Evolutionary conservation across 2,797 vertebrate species (phyloP).

Genomic region (Typhlichthys eigenmanni): DNA sequence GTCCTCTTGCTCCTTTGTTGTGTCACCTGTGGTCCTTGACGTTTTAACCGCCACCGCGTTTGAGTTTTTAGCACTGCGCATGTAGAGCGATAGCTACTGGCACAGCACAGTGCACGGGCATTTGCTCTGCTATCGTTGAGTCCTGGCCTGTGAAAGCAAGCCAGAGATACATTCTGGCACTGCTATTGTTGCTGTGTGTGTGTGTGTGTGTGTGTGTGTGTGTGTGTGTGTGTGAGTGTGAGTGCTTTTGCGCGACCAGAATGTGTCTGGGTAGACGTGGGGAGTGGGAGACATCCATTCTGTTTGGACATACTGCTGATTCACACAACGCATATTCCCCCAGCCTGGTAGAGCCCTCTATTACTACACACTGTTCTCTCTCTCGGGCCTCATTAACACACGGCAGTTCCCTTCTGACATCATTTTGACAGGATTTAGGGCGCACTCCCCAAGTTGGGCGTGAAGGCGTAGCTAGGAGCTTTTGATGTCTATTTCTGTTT

Average conservation of each 20-base stretch:
- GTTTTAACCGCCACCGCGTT: slow-evolving; percentile 30
- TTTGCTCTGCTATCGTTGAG: slow-evolving; percentile 26
- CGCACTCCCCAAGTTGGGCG: slow-evolving; percentile 32
- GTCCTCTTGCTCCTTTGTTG: slow-evolving; percentile 10
- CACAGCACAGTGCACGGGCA: slow-evolving; percentile 3
- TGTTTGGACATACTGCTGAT: slow-evolving; percentile 76
- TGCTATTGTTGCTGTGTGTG: slow-evolving; percentile 26
- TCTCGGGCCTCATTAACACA: slow-evolving; percentile 62
- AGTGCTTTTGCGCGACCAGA: slow-evolving; percentile 53
- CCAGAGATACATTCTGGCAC: slow-evolving; percentile 38
- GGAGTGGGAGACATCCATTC: slow-evolving; percentile 79
- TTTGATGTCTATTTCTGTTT: too few species aligned
- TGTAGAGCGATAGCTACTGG: slow-evolving; percentile 34
- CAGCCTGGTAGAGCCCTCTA: slow-evolving; percentile 49
- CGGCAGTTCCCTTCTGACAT: slow-evolving; percentile 48
- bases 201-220: slow-evolving; percentile 17
- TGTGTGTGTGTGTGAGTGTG: slow-evolving; percentile 20
- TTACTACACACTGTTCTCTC: slow-evolving; percentile 28
- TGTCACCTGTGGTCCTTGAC: slow-evolving; percentile 6
- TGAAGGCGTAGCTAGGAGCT: too few species aligned
- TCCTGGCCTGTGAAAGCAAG: slow-evolving; percentile 30
- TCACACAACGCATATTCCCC: slow-evolving; percentile 60
- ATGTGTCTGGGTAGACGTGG: slow-evolving; percentile 65
- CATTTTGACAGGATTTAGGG: slow-evolving; percentile 49
- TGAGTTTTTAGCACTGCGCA: slow-evolving; percentile 24